Evolutionary conservation across 2,113 vertebrate genomes (phyloP).

Genomic region (Galbula dea): DNA sequence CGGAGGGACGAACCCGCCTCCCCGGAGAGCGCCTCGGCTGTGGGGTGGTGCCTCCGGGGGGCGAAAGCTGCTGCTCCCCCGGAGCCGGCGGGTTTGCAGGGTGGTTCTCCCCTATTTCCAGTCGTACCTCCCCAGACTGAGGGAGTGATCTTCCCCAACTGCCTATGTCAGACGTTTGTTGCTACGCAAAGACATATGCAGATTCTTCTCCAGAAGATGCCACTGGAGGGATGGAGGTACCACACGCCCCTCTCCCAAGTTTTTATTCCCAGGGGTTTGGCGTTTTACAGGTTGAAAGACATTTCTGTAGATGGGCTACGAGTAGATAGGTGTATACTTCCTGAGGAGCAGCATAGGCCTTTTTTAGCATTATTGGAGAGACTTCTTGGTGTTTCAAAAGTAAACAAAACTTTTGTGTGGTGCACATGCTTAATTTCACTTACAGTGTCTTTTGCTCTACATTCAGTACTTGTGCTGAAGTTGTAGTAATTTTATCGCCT

Average conservation of each 20-base stretch:
- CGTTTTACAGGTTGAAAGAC: not conserved
- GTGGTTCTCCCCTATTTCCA: not conserved
- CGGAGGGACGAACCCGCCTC: not conserved
- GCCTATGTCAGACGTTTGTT: not conserved
- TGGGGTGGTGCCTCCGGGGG: not conserved
- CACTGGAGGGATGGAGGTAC: not conserved
- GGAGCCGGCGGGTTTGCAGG: not conserved
- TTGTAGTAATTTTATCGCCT: constrained; percentile 34
- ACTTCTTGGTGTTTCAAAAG: not conserved
- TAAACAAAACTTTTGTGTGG: constrained; percentile 21
- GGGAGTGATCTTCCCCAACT: not conserved
- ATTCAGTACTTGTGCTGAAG: constrained; percentile 21
- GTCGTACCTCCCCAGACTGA: not conserved
- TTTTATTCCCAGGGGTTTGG: not conserved
- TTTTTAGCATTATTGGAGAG: not conserved
- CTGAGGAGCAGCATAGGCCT: not conserved
- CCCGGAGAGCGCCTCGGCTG: not conserved
- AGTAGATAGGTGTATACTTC: not conserved
- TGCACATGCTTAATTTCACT: constrained; percentile 29
- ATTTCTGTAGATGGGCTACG: not conserved
- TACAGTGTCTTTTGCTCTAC: not conserved
- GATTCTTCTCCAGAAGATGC: not conserved
- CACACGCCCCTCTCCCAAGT: not conserved
- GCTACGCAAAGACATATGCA: not conserved
- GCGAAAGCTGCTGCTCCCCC: not conserved